Conservation (phyloP, 1,140 invertebrate species). For the Aphidius ervi region DNA sequence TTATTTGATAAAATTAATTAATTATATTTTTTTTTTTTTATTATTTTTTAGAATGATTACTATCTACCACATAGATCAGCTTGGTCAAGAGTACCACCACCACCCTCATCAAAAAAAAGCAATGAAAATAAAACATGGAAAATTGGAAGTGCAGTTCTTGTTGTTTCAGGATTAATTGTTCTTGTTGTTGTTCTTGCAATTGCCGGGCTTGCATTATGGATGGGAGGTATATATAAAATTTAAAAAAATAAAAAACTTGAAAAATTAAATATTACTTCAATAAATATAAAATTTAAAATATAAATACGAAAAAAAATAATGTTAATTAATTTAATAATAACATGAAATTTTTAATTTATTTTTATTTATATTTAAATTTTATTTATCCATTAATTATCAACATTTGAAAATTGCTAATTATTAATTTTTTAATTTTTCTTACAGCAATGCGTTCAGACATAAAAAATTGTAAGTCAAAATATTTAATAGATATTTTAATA, state of each 20-base stretch:
- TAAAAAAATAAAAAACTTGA: not conserved
- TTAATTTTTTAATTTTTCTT: slow-evolving; percentile 32
- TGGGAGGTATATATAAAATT: slow-evolving; percentile 57
- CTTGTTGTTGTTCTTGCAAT: slow-evolving; percentile 68
- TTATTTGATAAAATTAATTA: slow-evolving; percentile 1
- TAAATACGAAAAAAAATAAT: no score
- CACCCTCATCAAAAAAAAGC: slow-evolving; percentile 36
- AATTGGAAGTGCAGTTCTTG: slow-evolving; percentile 63
- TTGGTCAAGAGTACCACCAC: slow-evolving; percentile 43
- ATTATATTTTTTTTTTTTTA: slow-evolving; percentile 5
- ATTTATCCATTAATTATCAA: no score
- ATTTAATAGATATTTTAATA: not conserved
- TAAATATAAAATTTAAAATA: no score
- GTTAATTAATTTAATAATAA: no score
- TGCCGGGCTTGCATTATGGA: slow-evolving; percentile 71
- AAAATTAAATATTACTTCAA: no score
- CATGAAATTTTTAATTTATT: no score
- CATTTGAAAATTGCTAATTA: no score
- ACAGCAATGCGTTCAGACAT: slow-evolving; percentile 50
- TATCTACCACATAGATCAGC: slow-evolving; percentile 43
- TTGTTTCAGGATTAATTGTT: slow-evolving; percentile 64
- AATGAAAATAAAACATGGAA: slow-evolving; percentile 45
- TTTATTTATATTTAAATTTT: no score
- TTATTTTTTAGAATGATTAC: slow-evolving; percentile 44
- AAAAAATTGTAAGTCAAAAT: slow-evolving; percentile 46